Evolutionary conservation across 35 echinoderm and acorn worm species (phyloP).

Genomic region (Nesometra sesokonis): DNA sequence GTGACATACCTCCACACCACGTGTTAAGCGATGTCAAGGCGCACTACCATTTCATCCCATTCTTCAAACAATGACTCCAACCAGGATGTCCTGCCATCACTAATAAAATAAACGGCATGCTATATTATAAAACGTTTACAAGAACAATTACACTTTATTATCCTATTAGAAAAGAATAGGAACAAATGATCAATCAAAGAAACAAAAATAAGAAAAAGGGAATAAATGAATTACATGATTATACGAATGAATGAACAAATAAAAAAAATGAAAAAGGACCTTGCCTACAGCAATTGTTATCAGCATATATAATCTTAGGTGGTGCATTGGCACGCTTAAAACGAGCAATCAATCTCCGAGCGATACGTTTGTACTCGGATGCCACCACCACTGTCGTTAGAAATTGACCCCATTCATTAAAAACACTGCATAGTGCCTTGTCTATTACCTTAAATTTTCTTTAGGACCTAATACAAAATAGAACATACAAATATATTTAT

Average conservation of each 20-base stretch:
- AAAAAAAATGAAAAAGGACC: background rate
- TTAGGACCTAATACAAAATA: background rate
- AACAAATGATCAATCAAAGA: too few species aligned
- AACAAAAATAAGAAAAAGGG: too few species aligned
- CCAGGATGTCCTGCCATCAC: constrained; percentile 41
- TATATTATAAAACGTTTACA: too few species aligned
- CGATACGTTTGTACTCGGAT: background rate
- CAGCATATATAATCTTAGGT: constrained; percentile 15
- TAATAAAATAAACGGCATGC: background rate
- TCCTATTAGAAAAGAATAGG: too few species aligned
- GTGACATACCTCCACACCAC: constrained; percentile 37
- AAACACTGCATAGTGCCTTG: constrained; percentile 7
- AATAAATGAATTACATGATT: too few species aligned
- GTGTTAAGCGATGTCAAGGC: constrained; percentile 35
- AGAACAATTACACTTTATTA: too few species aligned
- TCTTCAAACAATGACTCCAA: constrained; percentile 30
- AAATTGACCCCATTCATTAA: constrained; percentile 18
- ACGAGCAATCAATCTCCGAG: background rate
- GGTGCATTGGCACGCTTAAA: constrained; percentile 17
- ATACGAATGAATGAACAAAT: too few species aligned
- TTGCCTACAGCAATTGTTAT: constrained; percentile 17
- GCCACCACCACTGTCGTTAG: constrained; percentile 5
- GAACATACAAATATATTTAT: background rate
- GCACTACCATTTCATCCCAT: constrained; percentile 47
- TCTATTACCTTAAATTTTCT: constrained; percentile 6